Percentiles rank a stretch among this genome's conserved stretches.
Conservation (phyloP, 2,113 vertebrate genomes). For the Cavia aperea region DNA sequence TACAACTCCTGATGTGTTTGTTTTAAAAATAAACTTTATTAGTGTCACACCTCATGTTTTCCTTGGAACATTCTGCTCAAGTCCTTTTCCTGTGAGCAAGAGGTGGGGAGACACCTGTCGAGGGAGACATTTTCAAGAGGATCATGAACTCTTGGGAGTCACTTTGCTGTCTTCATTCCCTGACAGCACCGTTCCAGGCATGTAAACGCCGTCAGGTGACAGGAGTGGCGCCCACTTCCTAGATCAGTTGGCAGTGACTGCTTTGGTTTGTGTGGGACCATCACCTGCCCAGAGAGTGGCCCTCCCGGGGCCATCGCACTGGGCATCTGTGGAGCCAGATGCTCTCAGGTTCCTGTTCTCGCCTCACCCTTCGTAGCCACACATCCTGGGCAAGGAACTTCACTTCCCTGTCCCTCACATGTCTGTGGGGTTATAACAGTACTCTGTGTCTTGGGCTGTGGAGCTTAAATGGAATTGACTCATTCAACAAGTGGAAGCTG, state of each 20-base stretch:
- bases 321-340: accelerated
- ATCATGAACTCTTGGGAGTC: neutral
- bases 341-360: neutral
- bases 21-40: constrained; percentile 33
- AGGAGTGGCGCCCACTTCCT: neutral
- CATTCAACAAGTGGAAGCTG: neutral
- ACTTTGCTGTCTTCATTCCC: neutral
- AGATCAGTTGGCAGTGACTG: neutral
- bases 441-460: neutral
- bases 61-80: neutral
- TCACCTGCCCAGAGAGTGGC: neutral
- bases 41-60: neutral
- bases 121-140: neutral
- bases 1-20: neutral
- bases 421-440: neutral
- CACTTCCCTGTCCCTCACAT: neutral
- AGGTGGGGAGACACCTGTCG: neutral
- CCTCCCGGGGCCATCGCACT: neutral
- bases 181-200: neutral
- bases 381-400: neutral
- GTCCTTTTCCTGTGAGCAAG: neutral
- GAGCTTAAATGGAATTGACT: neutral
- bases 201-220: neutral
- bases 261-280: neutral
- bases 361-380: neutral